Conservation (phyloP, 1,140 invertebrate genomes). For the Fopius arisanus region DNA sequence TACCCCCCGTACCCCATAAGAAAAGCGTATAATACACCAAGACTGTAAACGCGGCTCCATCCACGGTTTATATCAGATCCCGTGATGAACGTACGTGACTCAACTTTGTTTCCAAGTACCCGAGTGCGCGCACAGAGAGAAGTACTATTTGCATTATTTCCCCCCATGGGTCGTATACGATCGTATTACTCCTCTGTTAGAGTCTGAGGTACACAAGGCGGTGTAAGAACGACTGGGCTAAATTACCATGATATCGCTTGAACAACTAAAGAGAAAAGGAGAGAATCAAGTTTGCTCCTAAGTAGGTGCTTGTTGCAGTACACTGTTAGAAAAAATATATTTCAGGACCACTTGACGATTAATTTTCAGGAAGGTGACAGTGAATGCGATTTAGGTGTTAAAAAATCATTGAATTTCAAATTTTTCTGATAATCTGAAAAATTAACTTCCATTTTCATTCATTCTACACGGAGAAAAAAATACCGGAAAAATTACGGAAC, state of each 20-base stretch:
- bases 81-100: constrained; percentile 36
- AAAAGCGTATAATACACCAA: not conserved
- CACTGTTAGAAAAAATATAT: not conserved
- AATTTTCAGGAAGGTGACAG: too few relatives aligned
- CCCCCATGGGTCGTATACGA: constrained; percentile 17
- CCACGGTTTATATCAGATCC: constrained; percentile 37
- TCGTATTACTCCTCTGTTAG: not conserved
- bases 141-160: constrained; percentile 33
- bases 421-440: too few relatives aligned
- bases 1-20: not conserved
- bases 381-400: too few relatives aligned
- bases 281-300: constrained; percentile 26
- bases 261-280: not conserved
- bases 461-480: too few relatives aligned
- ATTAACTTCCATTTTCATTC: too few relatives aligned
- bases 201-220: constrained; percentile 3
- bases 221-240: constrained; percentile 32
- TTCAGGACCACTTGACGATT: too few relatives aligned
- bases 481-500: too few relatives aligned
- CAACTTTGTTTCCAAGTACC: constrained; percentile 31
- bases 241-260: constrained; percentile 37
- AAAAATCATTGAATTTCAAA: too few relatives aligned
- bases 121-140: not conserved
- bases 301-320: constrained; percentile 32
- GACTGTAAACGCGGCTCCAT: constrained; percentile 30